Base-by-base conservation (phyloP, 2,113 vertebrate species). In the Phaetusa simplex region DNA sequence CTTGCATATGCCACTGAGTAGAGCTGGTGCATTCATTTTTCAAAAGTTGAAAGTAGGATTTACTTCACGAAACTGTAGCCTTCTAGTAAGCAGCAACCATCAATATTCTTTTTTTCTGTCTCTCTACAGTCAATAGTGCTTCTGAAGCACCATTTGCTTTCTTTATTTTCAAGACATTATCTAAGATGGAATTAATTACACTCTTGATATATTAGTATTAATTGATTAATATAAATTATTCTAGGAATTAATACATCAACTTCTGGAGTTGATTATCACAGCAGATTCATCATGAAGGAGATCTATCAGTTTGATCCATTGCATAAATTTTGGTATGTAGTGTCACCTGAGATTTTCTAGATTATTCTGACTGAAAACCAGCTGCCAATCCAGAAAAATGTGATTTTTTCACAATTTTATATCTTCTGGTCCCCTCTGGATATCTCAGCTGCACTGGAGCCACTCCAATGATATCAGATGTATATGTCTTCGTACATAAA, bases 391-490 rank as follows among this genome's bases (percentile, higher is more conserved):
- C 10, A 73, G 30, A 83, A 59, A 8, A 84, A 55, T 30, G 24
- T 17, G 7, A 7, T 13, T 66, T 71, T 85, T 70, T 55, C 8
- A 32, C 5, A 43, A 3, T 8, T 70, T 56, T 43, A 4, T 56
- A 12, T 43, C 34, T 88, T 3, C 9, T 52, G 15, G 19, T 71
- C 2, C 4, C 12, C 11, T 82, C 52, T 62, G 42, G 6, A 14
- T 55, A 32, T 47, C 21, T 81, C 49, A 59, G 12, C 8, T 40
- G 53, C 36, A 24, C 27, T 82, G 18, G 4, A 86, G 21, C 5
- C 13, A 64, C 7, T 67, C 0, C 0, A 62, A 7, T 34, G 1
- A 38, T 38, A 65, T 47, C 59, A 52, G 27, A n/a, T 26, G 26
- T 64, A 34, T 32, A 12, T 79, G 14, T 45, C 7, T 70, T 40